These are phyloP conservation scores for Barbus barbus DNA, from an alignment of 2,113 vertebrate genomes.

Conservation along the genomic window DNA sequence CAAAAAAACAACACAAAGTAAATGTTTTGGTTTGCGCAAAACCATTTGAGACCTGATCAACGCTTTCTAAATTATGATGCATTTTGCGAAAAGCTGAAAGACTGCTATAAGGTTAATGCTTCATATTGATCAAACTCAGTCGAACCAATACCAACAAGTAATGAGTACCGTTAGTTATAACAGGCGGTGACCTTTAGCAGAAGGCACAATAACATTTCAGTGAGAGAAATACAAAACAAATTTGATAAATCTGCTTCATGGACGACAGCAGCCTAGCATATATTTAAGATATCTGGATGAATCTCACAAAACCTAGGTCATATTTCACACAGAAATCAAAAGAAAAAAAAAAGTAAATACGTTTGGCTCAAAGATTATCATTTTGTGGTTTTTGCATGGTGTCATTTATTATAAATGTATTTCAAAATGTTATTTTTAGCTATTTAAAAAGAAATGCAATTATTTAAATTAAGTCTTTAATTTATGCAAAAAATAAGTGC, in stretches of 20 bases:
- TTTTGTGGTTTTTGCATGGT: neutral
- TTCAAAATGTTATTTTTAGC: neutral
- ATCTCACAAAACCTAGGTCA: neutral
- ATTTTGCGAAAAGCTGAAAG: constrained; percentile 62
- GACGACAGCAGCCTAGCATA: constrained; percentile 45
- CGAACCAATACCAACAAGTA: constrained; percentile 44
- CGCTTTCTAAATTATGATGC: constrained; percentile 31
- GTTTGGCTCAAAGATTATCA: too few relatives aligned
- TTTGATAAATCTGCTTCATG: constrained; percentile 53
- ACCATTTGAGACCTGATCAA: neutral
- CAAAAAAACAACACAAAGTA: neutral
- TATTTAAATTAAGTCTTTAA: neutral
- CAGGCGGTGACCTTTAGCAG: constrained; percentile 66
- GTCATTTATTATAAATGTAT: neutral
- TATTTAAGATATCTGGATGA: neutral
- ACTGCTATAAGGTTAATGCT: constrained; percentile 59
- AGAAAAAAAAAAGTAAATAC: too few relatives aligned
- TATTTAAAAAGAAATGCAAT: neutral
- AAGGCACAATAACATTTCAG: constrained; percentile 72
- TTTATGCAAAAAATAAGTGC: neutral
- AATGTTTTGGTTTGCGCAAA: constrained; percentile 21
- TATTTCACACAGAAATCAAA: neutral
- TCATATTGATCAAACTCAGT: constrained; percentile 54
- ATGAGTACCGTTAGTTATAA: constrained; percentile 51
- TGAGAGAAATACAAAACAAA: constrained; percentile 58